Evolutionary conservation across 2,113 vertebrate genomes (phyloP).

Genomic region (Elgaria multicarinata): DNA sequence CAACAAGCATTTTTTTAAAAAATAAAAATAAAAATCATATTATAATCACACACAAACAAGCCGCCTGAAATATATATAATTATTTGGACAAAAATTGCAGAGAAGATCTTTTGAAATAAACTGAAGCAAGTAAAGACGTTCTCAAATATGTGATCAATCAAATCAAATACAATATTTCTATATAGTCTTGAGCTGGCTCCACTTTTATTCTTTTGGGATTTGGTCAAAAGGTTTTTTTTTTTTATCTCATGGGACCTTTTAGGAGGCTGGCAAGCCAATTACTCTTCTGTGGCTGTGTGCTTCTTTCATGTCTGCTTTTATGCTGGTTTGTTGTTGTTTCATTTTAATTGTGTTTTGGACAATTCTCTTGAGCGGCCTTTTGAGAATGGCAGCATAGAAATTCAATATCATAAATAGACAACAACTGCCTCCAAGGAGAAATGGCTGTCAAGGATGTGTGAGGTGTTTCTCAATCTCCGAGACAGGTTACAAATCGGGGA

Average conservation of each 20-base stretch:
- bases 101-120: background rate
- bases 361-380: background rate
- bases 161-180: background rate
- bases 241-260: background rate
- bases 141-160: background rate
- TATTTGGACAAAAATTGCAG: no score
- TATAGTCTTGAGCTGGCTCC: no score
- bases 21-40: background rate
- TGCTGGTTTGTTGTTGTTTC: no score
- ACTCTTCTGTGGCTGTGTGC: background rate
- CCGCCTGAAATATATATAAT: background rate
- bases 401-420: background rate
- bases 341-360: background rate
- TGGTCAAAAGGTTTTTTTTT: background rate
- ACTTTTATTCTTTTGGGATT: no score
- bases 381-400: background rate
- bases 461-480: background rate
- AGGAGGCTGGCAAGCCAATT: background rate
- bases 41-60: background rate
- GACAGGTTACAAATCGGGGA: background rate
- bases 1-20: no score
- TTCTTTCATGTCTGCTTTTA: no score
- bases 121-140: background rate
- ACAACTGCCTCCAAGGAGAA: background rate
- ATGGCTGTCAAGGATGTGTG: background rate